A percentile compares a stretch with the other conserved stretches of the same genome.
These are phyloP conservation scores for Brachypodius melanocephalos DNA, from an alignment of 2,113 vertebrate species.

Conservation along the genomic window DNA sequence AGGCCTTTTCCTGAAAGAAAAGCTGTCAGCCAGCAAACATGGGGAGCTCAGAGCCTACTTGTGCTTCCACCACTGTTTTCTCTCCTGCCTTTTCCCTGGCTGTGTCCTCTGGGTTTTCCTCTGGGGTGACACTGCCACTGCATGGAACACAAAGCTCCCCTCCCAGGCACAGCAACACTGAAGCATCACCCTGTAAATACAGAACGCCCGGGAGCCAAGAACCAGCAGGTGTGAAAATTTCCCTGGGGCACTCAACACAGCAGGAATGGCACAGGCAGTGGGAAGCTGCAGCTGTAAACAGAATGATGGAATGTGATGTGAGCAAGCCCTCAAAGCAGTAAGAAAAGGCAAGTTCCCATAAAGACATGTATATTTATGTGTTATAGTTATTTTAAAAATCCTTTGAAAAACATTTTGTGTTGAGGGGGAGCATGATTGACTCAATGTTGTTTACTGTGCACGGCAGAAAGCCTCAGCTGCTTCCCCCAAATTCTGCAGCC, in stretches of 20 bases:
- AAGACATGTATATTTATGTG: not conserved
- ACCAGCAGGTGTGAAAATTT: not conserved
- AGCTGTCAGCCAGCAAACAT: not conserved
- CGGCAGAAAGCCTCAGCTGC: not conserved
- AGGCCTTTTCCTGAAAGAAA: not conserved
- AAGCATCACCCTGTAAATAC: not conserved
- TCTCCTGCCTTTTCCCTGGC: not conserved
- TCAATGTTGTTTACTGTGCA: not conserved
- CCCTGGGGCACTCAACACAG: not conserved
- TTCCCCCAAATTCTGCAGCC: not conserved
- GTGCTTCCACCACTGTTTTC: not conserved
- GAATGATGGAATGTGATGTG: accelerated
- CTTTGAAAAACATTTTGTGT: not conserved
- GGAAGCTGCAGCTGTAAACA: not conserved
- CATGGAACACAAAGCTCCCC: not conserved
- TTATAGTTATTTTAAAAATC: not conserved
- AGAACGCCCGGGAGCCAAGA: not conserved
- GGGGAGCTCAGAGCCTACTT: not conserved
- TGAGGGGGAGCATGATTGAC: not conserved
- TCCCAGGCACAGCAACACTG: not conserved
- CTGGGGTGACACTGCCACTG: not conserved
- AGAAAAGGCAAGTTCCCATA: not conserved
- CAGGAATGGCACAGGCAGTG: not conserved
- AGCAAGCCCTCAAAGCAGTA: not conserved
- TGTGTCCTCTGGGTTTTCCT: not conserved